These are phyloP conservation scores for Drosophila ohnishii DNA, from an alignment of 1,140 invertebrate species.

Conservation along the genomic window DNA sequence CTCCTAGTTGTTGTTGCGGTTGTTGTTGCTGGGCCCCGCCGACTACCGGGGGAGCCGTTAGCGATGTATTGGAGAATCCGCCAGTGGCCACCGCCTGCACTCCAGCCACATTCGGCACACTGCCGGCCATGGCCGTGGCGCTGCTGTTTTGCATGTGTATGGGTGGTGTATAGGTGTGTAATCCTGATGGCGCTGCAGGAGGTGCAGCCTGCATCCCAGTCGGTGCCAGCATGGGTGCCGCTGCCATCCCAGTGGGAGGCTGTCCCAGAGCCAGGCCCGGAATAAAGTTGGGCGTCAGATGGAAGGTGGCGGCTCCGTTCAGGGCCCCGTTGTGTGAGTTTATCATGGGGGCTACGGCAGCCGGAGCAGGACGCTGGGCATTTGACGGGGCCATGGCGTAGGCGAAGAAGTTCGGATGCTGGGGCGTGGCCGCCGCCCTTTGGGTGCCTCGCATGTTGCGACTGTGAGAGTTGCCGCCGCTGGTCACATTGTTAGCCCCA, in stretches of 20 bases:
- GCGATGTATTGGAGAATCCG: slow-evolving; percentile 34
- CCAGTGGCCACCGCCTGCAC: slow-evolving; percentile 20
- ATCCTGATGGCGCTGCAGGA: slow-evolving; percentile 19
- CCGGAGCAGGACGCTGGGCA: slow-evolving; percentile 33
- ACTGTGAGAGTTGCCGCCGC: slow-evolving; percentile 29
- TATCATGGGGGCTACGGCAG: slow-evolving; percentile 54
- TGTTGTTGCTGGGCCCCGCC: background rate
- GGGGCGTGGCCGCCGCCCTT: slow-evolving; percentile 40
- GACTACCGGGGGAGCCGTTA: slow-evolving; percentile 14
- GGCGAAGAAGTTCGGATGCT: slow-evolving; percentile 47
- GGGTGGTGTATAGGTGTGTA: slow-evolving; percentile 50
- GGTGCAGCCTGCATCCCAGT: slow-evolving; percentile 24
- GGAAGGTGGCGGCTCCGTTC: slow-evolving; percentile 48
- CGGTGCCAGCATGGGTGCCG: slow-evolving; percentile 36
- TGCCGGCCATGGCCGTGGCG: slow-evolving; percentile 16
- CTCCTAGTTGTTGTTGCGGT: slow-evolving; percentile 1
- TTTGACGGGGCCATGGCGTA: slow-evolving; percentile 38
- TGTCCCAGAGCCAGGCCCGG: slow-evolving; percentile 34
- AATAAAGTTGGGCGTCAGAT: slow-evolving; percentile 40
- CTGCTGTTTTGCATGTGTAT: slow-evolving; percentile 55
- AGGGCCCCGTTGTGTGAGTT: slow-evolving; percentile 42
- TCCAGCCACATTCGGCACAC: slow-evolving; percentile 25
- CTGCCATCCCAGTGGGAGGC: slow-evolving; percentile 26
- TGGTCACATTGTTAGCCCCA: slow-evolving; percentile 18
- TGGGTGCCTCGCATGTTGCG: slow-evolving; percentile 45